phyloP scores from a whole-genome alignment of 1,140 invertebrate species.

The Akabosia matsudoensis region DNA sequence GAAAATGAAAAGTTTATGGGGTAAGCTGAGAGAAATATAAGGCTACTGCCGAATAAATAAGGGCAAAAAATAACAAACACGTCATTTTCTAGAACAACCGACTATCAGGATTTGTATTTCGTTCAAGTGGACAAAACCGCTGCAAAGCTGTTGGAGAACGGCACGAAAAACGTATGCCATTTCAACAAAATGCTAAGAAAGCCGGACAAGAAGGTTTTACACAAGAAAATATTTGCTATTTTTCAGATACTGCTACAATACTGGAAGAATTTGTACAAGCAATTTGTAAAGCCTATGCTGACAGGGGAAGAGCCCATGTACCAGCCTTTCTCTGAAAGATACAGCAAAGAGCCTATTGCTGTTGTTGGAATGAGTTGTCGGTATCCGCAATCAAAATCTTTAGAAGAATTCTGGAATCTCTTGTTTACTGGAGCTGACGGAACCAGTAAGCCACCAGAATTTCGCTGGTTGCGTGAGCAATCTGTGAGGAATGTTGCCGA shows the following conservation, averaged over 20 bases:
- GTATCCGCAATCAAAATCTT: not conserved
- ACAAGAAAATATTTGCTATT: not conserved
- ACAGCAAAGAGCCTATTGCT: not conserved
- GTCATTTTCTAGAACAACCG: too few relatives aligned
- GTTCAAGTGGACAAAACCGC: not conserved
- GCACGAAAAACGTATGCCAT: not conserved
- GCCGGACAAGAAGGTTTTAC: not conserved
- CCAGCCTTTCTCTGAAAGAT: not conserved
- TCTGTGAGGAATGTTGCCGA: not conserved
- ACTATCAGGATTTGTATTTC: not conserved
- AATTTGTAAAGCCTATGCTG: not conserved
- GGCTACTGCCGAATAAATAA: not conserved
- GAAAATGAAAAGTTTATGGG: not conserved
- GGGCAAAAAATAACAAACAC: too few relatives aligned
- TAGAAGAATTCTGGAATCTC: slow-evolving; percentile 8
- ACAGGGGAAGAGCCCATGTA: not conserved
- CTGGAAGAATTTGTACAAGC: not conserved
- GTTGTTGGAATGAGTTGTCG: slow-evolving; percentile 1
- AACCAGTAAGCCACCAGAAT: not conserved
- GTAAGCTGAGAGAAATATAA: not conserved
- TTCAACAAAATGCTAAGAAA: too few relatives aligned
- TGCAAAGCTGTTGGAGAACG: not conserved
- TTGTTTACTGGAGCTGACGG: not conserved
- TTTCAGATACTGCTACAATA: not conserved
- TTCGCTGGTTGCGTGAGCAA: not conserved